Percentiles rank a stretch among this genome's conserved stretches.
phyloP scores from a whole-genome alignment of 2,797 vertebrate species.

The Anguilla obscura region DNA sequence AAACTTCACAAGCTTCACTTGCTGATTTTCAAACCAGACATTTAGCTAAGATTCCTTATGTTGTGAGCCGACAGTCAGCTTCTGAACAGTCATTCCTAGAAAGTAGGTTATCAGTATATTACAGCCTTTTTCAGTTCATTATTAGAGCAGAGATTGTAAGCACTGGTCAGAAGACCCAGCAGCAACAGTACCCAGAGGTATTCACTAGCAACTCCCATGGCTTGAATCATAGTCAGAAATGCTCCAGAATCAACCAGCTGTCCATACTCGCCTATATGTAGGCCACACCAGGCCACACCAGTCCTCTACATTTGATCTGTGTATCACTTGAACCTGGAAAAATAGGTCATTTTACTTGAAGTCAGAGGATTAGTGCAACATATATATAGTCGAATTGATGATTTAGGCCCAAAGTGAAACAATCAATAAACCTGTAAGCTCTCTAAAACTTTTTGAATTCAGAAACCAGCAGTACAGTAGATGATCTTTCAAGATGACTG shows the following conservation, averaged over 20 bases:
- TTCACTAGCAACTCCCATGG: neutral
- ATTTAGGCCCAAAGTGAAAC: conserved; percentile 6
- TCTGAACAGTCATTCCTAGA: too few species aligned
- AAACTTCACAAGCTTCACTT: too few species aligned
- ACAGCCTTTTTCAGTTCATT: neutral
- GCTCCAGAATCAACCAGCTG: neutral
- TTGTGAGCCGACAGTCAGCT: too few species aligned
- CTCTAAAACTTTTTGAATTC: neutral
- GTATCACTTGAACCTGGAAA: neutral
- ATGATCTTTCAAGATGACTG: neutral
- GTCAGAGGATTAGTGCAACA: too few species aligned
- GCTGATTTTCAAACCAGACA: too few species aligned
- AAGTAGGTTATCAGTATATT: neutral
- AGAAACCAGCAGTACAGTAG: neutral
- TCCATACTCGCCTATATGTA: neutral
- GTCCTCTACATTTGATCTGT: neutral
- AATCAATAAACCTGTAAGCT: neutral
- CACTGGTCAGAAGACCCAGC: neutral
- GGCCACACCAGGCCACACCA: neutral
- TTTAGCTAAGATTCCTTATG: too few species aligned
- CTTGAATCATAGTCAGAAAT: neutral
- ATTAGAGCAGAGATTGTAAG: conserved; percentile 10
- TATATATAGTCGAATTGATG: neutral
- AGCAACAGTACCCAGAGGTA: neutral
- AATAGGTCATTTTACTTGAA: neutral